Conservation (phyloP, 1,140 invertebrate species). For the Reticulitermes speratus region DNA sequence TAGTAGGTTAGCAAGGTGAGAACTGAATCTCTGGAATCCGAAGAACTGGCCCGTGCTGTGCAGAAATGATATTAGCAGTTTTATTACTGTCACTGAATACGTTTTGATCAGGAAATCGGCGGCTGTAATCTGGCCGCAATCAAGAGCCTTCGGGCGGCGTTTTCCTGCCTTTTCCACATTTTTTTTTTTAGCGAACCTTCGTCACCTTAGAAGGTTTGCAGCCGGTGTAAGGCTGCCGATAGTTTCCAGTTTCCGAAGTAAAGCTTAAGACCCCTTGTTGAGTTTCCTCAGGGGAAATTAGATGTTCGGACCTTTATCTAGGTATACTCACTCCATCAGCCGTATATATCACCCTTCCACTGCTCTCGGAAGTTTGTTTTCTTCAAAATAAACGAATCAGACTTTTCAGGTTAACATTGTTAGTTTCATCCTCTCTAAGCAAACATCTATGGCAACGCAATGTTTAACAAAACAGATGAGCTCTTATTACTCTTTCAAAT, state of each 20-base stretch:
- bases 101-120: too few species aligned
- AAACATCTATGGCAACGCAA: background rate
- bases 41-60: too few species aligned
- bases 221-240: background rate
- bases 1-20: too few species aligned
- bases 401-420: background rate
- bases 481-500: background rate
- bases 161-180: too few species aligned
- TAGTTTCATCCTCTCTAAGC: background rate
- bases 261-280: background rate
- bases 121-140: too few species aligned
- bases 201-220: too few species aligned
- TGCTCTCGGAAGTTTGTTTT: background rate
- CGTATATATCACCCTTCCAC: background rate
- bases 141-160: too few species aligned
- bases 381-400: background rate
- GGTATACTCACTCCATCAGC: background rate
- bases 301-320: background rate
- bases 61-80: too few species aligned
- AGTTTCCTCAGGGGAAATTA: slow-evolving; percentile 5
- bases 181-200: too few species aligned
- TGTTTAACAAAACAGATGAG: too few species aligned
- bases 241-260: background rate
- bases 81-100: too few species aligned
- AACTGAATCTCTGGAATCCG: too few species aligned